Evolutionary conservation across 2,113 vertebrate genomes (phyloP), one percentile per base, ranked within the genome.

Genomic region (Hyla sarda): DNA sequence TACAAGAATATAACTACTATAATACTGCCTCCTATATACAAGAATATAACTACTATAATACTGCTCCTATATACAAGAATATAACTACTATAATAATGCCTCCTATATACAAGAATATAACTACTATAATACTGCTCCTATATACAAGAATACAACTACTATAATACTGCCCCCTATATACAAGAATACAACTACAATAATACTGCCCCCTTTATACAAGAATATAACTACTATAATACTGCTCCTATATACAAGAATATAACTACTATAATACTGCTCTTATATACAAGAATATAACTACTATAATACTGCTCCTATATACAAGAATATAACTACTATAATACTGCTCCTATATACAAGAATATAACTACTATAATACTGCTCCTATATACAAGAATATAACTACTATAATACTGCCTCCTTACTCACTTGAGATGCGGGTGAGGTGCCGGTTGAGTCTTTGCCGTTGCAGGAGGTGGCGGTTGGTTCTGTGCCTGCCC

Each of bases 371-470:
- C 56, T 58, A 58, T 58, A 58, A 58, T 58, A 58, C 56, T 58
- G 56, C 58, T 12, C 58, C 58, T 60, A 60, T 60, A 12, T 60
- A 56, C 52, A 56, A 21, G 52, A 56, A 56, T 56, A 56, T 58
- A 58, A 58, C 56, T 58, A 58, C 56, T 58, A 58, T 58, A 58
- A 58, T 58, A 58, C 56, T 58, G 56, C 58, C 3, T n/a, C 58
- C 25, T 25, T 60, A 12, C 96, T 90, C 92, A 99, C 98, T 99
- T 99, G 74, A 99, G 94, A 87, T 98, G 97, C 0, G 97, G 96
- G 0, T 94, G 94, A 19, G 93, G 90, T 0, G 88, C 45, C 0
- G 92, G 89, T 88, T 96, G 93, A 85, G 96, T 97, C 91, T 94
- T 96, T 83, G 94, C 71, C 0, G 93, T 90, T 23, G 91, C 87